Conservation (phyloP, 2,797 vertebrate genomes). For the Melanotaenia parkinsoni region DNA sequence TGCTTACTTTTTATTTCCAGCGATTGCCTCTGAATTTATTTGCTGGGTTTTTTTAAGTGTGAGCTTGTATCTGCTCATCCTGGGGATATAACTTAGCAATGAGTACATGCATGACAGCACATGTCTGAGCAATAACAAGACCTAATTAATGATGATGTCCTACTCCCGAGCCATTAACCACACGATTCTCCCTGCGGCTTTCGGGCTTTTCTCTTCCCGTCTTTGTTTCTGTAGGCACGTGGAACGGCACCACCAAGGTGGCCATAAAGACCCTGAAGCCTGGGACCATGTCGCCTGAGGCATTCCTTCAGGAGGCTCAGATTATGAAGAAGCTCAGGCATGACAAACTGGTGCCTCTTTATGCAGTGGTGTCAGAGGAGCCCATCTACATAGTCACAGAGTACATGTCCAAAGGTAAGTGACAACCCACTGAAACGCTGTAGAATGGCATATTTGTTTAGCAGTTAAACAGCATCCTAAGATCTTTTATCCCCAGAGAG, state of each 20-base stretch:
- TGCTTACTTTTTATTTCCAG: slow-evolving; percentile 57
- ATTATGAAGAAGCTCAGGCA: slow-evolving; percentile 97
- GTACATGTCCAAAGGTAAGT: slow-evolving; percentile 95
- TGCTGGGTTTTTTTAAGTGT: slow-evolving; percentile 9
- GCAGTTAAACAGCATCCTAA: slow-evolving; percentile 5
- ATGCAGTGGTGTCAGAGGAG: slow-evolving; percentile 95
- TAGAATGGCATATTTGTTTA: background rate
- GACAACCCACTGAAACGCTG: background rate
- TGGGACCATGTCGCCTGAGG: slow-evolving; percentile 97
- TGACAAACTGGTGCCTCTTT: slow-evolving; percentile 94
- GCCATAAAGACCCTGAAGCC: slow-evolving; percentile 96
- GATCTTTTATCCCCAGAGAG: slow-evolving; percentile 18
- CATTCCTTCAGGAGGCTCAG: slow-evolving; percentile 96
- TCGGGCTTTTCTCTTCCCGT: slow-evolving; percentile 26
- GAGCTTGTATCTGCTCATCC: slow-evolving; percentile 35
- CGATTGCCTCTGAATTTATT: slow-evolving; percentile 38
- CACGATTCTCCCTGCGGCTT: slow-evolving; percentile 55
- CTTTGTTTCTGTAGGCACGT: slow-evolving; percentile 85
- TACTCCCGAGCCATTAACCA: slow-evolving; percentile 53
- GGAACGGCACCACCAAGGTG: slow-evolving; percentile 97
- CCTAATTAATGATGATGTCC: slow-evolving; percentile 68
- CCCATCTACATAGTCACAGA: slow-evolving; percentile 97
- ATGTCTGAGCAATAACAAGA: slow-evolving; percentile 65
- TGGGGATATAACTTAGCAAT: slow-evolving; percentile 22
- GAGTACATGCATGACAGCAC: slow-evolving; percentile 59